A percentile compares a stretch with the other conserved stretches of the same genome.
These are phyloP conservation scores for Ischnura elegans DNA, from an alignment of 2,888 invertebrate species.

Conservation along the genomic window DNA sequence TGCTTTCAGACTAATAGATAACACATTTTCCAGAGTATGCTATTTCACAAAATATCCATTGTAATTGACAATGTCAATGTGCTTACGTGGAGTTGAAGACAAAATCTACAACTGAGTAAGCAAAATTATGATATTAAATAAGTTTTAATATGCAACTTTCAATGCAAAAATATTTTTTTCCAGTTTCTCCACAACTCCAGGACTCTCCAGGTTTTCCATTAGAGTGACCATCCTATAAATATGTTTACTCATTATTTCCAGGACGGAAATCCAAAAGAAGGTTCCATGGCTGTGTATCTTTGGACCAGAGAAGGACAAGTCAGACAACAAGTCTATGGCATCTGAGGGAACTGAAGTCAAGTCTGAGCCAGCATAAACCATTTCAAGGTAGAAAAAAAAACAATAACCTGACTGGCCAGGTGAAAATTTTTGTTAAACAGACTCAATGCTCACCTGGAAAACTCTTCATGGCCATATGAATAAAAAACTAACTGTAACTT, in stretches of 20 bases:
- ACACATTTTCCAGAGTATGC: too few relatives aligned
- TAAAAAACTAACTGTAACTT: background rate
- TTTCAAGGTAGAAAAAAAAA: background rate
- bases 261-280: conserved; percentile 43
- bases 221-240: too few relatives aligned
- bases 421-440: background rate
- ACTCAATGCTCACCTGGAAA: background rate
- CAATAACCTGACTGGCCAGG: background rate
- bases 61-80: too few relatives aligned
- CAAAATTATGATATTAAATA: too few relatives aligned
- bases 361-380: background rate
- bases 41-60: too few relatives aligned
- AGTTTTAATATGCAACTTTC: too few relatives aligned
- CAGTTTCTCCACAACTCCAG: too few relatives aligned
- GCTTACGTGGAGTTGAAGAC: too few relatives aligned
- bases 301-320: background rate
- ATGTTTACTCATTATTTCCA: background rate
- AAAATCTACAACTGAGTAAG: too few relatives aligned
- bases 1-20: too few relatives aligned
- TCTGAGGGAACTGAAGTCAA: background rate
- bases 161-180: too few relatives aligned
- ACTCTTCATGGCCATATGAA: background rate
- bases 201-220: too few relatives aligned
- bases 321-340: conserved; percentile 17
- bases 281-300: conserved; percentile 29